Percentiles rank a stretch among this genome's conserved stretches.
phyloP scores from a whole-genome alignment of 2,888 invertebrate species.

The Aquatica leii region DNA sequence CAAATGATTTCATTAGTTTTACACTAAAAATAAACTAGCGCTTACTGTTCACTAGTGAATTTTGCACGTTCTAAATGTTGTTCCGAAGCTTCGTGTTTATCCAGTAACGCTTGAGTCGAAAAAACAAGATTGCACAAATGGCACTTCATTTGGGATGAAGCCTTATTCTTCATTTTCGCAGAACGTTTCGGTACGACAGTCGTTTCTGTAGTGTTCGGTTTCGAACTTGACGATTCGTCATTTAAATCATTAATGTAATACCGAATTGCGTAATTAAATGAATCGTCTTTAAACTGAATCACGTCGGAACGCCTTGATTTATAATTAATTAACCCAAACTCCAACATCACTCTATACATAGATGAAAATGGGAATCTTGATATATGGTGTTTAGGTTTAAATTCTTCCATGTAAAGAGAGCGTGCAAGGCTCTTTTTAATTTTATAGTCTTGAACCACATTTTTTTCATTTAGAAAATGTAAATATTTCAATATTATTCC shows the following conservation, averaged over 20 bases:
- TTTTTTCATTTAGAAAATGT: conserved; percentile 3
- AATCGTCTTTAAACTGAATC: neutral
- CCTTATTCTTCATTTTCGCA: too few species aligned
- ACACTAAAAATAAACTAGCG: neutral
- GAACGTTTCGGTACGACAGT: too few species aligned
- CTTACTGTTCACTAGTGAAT: neutral
- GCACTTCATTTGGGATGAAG: neutral
- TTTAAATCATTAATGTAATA: neutral
- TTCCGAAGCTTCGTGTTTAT: neutral
- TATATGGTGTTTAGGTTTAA: conserved; percentile 12
- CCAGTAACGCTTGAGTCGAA: neutral
- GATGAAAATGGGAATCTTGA: conserved; percentile 11
- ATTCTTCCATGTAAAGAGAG: conserved; percentile 13
- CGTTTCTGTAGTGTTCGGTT: neutral
- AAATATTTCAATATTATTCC: neutral
- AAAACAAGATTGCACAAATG: neutral
- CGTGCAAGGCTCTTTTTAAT: conserved; percentile 16
- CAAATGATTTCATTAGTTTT: neutral
- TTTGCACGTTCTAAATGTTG: neutral
- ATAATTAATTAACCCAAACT: neutral
- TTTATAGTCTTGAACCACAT: neutral
- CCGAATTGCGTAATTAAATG: neutral
- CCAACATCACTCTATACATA: neutral
- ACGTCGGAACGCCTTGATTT: neutral
- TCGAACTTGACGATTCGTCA: neutral